These are phyloP conservation scores for Cricetomys ansorgei DNA, from an alignment of 2,113 vertebrate genomes.

Conservation along the genomic window DNA sequence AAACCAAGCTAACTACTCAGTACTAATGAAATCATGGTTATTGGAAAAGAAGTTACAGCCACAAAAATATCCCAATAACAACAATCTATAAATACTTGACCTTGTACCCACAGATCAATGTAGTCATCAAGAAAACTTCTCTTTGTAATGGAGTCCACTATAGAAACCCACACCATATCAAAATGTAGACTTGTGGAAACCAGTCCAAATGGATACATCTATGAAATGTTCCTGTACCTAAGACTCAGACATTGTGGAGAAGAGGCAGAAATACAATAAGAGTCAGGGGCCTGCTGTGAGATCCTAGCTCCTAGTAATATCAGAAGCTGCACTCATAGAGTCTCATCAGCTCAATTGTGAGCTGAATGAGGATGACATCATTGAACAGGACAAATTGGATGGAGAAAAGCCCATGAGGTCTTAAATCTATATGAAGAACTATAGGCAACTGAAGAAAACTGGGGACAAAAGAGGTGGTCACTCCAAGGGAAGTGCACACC, in stretches of 20 bases:
- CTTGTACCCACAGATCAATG: not conserved
- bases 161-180: not conserved
- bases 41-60: not conserved
- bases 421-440: not conserved
- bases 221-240: not conserved
- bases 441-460: not conserved
- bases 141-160: not conserved
- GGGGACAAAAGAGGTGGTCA: not conserved
- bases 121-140: not conserved
- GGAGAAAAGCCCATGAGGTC: not conserved
- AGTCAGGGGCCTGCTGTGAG: not conserved
- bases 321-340: not conserved
- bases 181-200: not conserved
- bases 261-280: not conserved
- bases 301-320: not conserved
- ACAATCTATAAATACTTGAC: not conserved
- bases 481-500: not conserved
- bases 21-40: not conserved
- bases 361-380: not conserved
- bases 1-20: not conserved
- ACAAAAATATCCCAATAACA: not conserved
- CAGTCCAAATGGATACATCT: not conserved
- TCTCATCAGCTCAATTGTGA: not conserved
- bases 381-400: not conserved
- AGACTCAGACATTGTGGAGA: not conserved